phyloP scores from a whole-genome alignment of 2,113 vertebrate genomes.

The Elephantulus edwardii region DNA sequence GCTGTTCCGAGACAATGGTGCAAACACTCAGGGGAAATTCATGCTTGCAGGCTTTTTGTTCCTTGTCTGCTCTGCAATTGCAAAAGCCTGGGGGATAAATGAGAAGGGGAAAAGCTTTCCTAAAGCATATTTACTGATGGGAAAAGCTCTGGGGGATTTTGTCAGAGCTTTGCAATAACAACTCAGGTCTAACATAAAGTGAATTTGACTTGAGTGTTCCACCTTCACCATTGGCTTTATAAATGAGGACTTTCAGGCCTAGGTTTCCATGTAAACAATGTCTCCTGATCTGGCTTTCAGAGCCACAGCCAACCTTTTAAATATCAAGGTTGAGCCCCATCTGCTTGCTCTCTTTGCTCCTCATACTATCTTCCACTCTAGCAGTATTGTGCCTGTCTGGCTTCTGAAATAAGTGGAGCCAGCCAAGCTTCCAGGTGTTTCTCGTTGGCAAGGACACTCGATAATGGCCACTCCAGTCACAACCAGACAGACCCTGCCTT shows the following conservation, averaged over 20 bases:
- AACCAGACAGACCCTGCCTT: background rate
- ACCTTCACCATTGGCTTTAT: background rate
- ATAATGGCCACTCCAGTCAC: background rate
- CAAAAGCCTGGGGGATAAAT: background rate
- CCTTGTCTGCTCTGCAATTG: background rate
- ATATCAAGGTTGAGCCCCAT: background rate
- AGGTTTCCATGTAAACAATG: background rate
- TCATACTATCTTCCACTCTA: rapidly evolving
- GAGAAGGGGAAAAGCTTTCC: slow-evolving; percentile 27
- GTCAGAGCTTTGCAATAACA: background rate
- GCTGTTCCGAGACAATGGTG: slow-evolving; percentile 29
- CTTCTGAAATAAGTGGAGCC: background rate
- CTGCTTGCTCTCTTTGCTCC: background rate
- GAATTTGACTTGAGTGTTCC: slow-evolving; percentile 27
- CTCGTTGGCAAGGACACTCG: background rate
- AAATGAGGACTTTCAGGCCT: background rate
- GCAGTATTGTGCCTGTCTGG: background rate
- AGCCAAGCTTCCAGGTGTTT: background rate
- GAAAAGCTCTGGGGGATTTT: slow-evolving; percentile 26
- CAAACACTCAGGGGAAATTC: slow-evolving; percentile 32
- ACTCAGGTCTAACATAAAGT: background rate
- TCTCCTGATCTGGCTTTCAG: background rate
- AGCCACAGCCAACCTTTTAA: background rate
- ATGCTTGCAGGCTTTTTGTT: background rate
- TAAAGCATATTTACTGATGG: background rate